These are phyloP conservation scores for Martes flavigula DNA, from an alignment of 2,797 vertebrate genomes.

Conservation along the genomic window DNA sequence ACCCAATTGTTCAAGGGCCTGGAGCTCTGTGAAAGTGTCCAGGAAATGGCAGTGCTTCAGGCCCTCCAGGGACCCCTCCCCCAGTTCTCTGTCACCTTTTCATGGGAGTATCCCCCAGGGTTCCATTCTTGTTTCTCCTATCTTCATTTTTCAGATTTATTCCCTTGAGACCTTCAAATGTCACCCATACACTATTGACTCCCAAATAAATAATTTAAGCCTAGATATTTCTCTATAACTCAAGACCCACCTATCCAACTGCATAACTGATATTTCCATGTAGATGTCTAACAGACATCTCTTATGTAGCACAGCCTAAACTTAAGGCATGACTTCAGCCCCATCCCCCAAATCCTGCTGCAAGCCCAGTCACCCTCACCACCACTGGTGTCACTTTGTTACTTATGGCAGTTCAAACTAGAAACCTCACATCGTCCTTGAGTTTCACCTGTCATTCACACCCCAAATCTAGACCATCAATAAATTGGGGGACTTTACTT, in stretches of 20 bases:
- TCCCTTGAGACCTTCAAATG: not conserved
- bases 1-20: not conserved
- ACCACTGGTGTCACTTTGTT: not conserved
- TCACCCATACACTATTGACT: not conserved
- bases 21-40: not conserved
- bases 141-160: not conserved
- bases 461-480: not conserved
- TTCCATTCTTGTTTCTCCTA: not conserved
- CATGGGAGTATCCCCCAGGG: rapidly evolving
- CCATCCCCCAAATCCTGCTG: not conserved
- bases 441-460: not conserved
- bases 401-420: not conserved
- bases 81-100: not conserved
- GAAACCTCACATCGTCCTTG: not conserved
- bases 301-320: not conserved
- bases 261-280: not conserved
- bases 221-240: not conserved
- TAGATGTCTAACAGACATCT: not conserved
- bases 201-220: not conserved
- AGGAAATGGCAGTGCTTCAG: not conserved
- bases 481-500: not conserved
- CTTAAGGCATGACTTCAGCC: not conserved
- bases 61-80: not conserved
- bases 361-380: not conserved
- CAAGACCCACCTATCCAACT: not conserved